Conservation (phyloP, 2,797 vertebrate genomes). For the Sandelia bainsii region DNA sequence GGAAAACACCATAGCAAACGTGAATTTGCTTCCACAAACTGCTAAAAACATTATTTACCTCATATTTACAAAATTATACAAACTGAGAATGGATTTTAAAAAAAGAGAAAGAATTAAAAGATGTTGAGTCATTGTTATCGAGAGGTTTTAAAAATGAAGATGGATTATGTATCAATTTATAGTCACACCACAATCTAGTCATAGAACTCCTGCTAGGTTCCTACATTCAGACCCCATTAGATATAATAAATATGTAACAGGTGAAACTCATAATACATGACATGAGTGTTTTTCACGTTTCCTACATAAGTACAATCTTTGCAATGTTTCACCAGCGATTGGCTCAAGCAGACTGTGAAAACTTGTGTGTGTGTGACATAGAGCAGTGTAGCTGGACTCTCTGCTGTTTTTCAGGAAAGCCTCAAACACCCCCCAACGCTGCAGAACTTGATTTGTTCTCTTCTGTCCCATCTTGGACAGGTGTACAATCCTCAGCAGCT, state of each 20-base stretch:
- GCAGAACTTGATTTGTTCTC: neutral
- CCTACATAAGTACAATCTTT: slow-evolving; percentile 12
- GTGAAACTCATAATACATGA: slow-evolving; percentile 28
- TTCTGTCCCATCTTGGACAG: neutral
- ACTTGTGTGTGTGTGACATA: neutral
- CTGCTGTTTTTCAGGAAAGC: neutral
- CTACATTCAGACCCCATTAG: slow-evolving; percentile 7
- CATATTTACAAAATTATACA: slow-evolving; percentile 61
- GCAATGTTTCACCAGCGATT: neutral
- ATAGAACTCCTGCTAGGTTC: neutral
- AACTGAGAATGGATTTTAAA: slow-evolving; percentile 6
- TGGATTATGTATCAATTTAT: neutral
- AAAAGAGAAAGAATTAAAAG: slow-evolving; percentile 17
- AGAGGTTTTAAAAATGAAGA: neutral
- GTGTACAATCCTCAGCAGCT: neutral
- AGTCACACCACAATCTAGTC: neutral
- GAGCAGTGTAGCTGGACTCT: neutral
- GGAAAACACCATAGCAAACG: slow-evolving; percentile 1
- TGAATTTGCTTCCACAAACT: slow-evolving; percentile 17
- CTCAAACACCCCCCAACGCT: neutral
- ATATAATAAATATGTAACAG: slow-evolving; percentile 58
- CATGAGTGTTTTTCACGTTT: neutral
- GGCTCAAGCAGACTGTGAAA: neutral
- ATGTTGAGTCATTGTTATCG: neutral
- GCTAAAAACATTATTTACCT: slow-evolving; percentile 36